Evolutionary conservation across 2,888 invertebrate genomes (phyloP), one percentile per base, ranked within the genome.

Genomic region (Ichneumoninae sp.): DNA sequence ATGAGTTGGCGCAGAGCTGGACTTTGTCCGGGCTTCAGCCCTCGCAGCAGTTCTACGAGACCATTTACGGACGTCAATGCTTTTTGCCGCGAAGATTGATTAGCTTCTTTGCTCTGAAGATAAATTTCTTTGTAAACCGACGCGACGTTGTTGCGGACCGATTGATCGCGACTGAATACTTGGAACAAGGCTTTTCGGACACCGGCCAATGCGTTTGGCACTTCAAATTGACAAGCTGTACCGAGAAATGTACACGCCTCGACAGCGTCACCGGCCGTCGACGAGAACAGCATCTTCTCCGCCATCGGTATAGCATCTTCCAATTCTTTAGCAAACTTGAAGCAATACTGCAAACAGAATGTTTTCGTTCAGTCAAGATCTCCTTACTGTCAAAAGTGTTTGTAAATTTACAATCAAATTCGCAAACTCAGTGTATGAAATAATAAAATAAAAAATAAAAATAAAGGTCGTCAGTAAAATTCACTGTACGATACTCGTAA

Each of bases 211-310:
- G 97, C 96, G 73, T 96, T 96, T 84, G 96, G 95, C n/a, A 98
- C 95, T 76, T 96, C 96, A 91, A 98, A 98, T 87, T 97, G 95
- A 90, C 96, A 96, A 0, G 97, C 97, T 0, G 96, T 96, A 0
- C 97, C 97, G 88, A 99, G 97, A 92, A 98, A 98, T 83, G 97
- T 96, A 36, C 99, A 97, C 0, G 98, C 97, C 93, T 98, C 99
- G 76, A 96, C 95, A 16, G 98, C 97, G 92, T 98, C 98, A 0
- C 97, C 95, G 4, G 96, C 95, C 85, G 96, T 95, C 87, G 96
- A 95, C 0, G 97, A 96, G 92, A 96, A 95, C 13, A 98, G 94
- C 90, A 98, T 94, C 26, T 96, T 95, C 87, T 96, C 96, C 82
- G 98, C 96, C n/a, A 96, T 94, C 0, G 95, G 95, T 79, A 97